phyloP scores from a whole-genome alignment of 2,797 vertebrate species.

The Myioborus miniatus region DNA sequence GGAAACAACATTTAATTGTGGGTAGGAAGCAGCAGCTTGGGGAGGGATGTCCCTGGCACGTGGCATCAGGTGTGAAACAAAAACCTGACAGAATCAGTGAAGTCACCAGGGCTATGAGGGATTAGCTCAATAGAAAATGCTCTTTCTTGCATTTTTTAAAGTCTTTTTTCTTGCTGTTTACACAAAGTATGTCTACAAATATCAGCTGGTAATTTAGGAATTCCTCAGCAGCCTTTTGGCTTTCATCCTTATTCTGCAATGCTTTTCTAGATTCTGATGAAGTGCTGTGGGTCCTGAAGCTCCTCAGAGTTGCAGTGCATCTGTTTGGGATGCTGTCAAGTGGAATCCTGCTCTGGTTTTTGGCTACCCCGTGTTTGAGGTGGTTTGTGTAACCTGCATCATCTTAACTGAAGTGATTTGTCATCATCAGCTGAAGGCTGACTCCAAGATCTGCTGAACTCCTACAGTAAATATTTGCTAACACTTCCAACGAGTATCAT shows the following conservation, averaged over 20 bases:
- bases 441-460: not conserved
- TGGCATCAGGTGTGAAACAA: not conserved
- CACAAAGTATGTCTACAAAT: not conserved
- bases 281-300: not conserved
- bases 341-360: not conserved
- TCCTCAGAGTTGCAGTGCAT: not conserved
- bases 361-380: fast-evolving
- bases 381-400: not conserved
- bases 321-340: not conserved
- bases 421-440: not conserved
- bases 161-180: not conserved
- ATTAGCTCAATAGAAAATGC: not conserved
- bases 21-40: not conserved
- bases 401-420: not conserved
- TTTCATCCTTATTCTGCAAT: not conserved
- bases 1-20: not conserved
- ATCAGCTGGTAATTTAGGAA: not conserved
- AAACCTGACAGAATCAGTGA: not conserved
- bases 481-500: not conserved
- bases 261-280: not conserved
- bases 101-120: not conserved
- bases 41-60: fast-evolving
- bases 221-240: not conserved
- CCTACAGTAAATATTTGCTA: not conserved
- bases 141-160: not conserved